Base-by-base conservation (phyloP, 2,797 vertebrate genomes). In the Serranus cabrilla region DNA sequence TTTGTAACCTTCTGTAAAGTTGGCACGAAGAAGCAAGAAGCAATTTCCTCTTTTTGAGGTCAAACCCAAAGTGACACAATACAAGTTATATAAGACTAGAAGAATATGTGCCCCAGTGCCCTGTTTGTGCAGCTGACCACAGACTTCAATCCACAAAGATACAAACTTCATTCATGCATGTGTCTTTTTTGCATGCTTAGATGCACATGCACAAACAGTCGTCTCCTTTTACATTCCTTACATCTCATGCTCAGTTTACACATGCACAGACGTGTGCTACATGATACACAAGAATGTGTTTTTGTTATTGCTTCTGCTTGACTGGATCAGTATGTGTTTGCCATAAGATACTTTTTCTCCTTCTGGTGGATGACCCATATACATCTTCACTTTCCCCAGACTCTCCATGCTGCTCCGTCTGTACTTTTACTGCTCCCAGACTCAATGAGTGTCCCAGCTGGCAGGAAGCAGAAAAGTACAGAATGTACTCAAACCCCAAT, bases 391-490 rank as follows among this genome's bases (percentile, higher is more conserved):
- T 40, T 56, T 61, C 13, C 13, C 21, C 40, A 58, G 58, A 61
- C 6, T 11, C 42, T 40, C 40, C 13, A 16, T 70, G 57, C 34
- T 73, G 73, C 27, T 45, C 54, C 61, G 11, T 51, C 23, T 9
- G 23, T 75, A 60, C 46, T 51, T 47, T 67, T 45, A 18, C 37
- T 46, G 25, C 66, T 60, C 40, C 2, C 5, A 21, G 45, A 21
- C 47, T 74, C 25, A 83, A 81, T 51, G 71, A 87, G 45, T 3
- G 54, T 77, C 71, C 58, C 86, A 88, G 86, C 83, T 90, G 88
- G 76, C 83, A 67, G 87, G 82, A 86, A 88, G 69, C 63, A 68
- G 64, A 70, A 87, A 88, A 88, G 84, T 72, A 89, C 86, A 86
- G 85, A 85, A 90, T 85, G 84, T 90, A 75, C 89, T 76, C 13